A percentile compares a stretch with the other conserved stretches of the same genome.
Evolutionary conservation across 1,140 invertebrate species (phyloP).

Genomic region (Helicoverpa zea): DNA sequence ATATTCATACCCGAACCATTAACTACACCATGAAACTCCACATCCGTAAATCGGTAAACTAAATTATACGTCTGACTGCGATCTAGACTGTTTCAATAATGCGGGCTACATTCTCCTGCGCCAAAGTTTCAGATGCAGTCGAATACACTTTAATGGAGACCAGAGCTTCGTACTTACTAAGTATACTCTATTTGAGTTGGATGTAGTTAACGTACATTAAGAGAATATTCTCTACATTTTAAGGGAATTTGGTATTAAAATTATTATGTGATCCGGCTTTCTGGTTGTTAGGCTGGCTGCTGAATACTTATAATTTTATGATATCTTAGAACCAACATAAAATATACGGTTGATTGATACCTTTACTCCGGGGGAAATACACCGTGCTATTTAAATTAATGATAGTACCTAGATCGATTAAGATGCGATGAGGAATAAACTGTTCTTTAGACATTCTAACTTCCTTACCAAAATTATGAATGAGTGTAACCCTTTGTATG

Average conservation of each 20-base stretch:
- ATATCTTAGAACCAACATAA: no score
- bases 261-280: neutral
- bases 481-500: no score
- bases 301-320: no score
- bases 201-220: neutral
- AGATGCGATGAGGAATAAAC: no score
- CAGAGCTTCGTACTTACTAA: neutral
- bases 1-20: neutral
- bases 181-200: neutral
- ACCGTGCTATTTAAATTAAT: no score
- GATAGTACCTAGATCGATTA: no score
- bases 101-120: neutral
- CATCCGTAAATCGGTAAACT: neutral
- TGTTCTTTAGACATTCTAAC: no score
- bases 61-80: neutral
- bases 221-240: neutral
- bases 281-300: neutral
- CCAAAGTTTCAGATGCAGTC: conserved; percentile 8
- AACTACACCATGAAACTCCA: neutral
- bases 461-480: no score
- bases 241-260: neutral
- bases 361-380: no score
- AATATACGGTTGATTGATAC: no score
- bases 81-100: conserved; percentile 10
- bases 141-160: conserved; percentile 1